Evolutionary conservation across 2,113 vertebrate species (phyloP).

Genomic region (Pyxicephalus adspersus): DNA sequence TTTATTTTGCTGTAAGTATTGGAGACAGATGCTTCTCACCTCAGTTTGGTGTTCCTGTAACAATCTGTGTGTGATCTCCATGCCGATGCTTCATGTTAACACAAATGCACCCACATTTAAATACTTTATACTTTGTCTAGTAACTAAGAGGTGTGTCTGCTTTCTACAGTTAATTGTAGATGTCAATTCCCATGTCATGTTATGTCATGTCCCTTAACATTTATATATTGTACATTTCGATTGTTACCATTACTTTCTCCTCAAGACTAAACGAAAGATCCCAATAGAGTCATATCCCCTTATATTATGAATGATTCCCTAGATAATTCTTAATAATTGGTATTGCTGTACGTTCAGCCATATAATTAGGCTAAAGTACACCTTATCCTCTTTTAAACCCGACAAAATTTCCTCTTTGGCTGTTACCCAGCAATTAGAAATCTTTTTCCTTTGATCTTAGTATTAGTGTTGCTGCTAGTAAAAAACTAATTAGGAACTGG

Average conservation of each 20-base stretch:
- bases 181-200: background rate
- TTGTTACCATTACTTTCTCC: background rate
- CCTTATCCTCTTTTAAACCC: too few species aligned
- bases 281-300: background rate
- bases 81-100: background rate
- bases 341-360: too few species aligned
- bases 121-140: background rate
- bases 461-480: too few species aligned
- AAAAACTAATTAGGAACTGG: too few species aligned
- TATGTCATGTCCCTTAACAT: background rate
- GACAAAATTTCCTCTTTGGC: too few species aligned
- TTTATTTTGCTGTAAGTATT: background rate
- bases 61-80: background rate
- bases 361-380: too few species aligned
- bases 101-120: background rate
- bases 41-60: background rate
- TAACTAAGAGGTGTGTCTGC: background rate
- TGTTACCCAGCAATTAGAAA: too few species aligned
- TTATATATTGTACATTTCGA: constrained; percentile 1
- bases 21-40: background rate
- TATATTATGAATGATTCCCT: background rate
- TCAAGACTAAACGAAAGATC: background rate
- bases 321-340: background rate
- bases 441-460: too few species aligned
- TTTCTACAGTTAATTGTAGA: background rate